Evolutionary conservation across 2,113 vertebrate genomes (phyloP).

Genomic region (Labeo catla): DNA sequence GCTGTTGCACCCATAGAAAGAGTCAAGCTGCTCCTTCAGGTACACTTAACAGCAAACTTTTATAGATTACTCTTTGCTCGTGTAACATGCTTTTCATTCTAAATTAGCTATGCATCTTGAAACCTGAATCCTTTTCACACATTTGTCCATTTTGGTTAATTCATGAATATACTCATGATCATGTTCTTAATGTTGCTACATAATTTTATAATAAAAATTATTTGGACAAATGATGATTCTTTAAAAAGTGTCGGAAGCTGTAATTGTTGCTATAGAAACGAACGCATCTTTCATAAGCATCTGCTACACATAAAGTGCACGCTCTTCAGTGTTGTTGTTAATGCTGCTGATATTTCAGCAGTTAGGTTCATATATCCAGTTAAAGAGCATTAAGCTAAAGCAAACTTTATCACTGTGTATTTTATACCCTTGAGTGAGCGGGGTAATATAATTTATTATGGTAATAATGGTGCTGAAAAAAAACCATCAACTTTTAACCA

Average conservation of each 20-base stretch:
- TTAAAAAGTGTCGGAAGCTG: not conserved
- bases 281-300: not conserved
- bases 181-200: not conserved
- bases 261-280: not conserved
- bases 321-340: not conserved
- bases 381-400: not conserved
- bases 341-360: not conserved
- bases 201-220: not conserved
- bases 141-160: not conserved
- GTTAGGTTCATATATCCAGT: not conserved
- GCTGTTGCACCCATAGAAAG: slow-evolving; percentile 88
- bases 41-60: slow-evolving; percentile 46
- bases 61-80: not conserved
- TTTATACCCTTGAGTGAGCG: not conserved
- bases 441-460: not conserved
- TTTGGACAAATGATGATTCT: not conserved
- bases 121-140: not conserved
- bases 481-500: no score
- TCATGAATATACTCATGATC: not conserved
- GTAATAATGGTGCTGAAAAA: no score
- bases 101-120: not conserved
- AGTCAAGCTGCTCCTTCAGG: slow-evolving; percentile 86
- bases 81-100: not conserved
- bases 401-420: not conserved
- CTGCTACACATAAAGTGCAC: not conserved